phyloP scores from a whole-genome alignment of 2,113 vertebrate genomes.

The Rhinogobius similis region DNA sequence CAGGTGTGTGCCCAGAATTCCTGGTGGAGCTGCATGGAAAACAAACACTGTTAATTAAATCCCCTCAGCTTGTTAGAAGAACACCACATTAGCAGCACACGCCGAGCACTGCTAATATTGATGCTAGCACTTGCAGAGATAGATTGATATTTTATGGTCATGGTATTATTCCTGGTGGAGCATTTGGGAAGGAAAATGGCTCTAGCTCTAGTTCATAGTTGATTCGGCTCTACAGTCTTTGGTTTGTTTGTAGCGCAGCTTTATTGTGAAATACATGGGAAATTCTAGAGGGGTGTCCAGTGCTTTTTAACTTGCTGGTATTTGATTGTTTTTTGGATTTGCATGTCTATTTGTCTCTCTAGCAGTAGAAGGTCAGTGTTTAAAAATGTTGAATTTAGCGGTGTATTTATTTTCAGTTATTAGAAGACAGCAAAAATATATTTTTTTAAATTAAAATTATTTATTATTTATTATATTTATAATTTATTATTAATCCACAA shows the following conservation, averaged over 20 bases:
- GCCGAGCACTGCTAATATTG: slow-evolving; percentile 39
- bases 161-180: slow-evolving; percentile 47
- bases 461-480: too few species aligned
- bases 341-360: background rate
- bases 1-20: slow-evolving; percentile 73
- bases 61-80: slow-evolving; percentile 75
- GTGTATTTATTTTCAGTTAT: too few species aligned
- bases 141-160: slow-evolving; percentile 42
- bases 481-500: too few species aligned
- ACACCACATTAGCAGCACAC: slow-evolving; percentile 51
- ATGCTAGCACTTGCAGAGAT: slow-evolving; percentile 37
- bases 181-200: slow-evolving; percentile 31
- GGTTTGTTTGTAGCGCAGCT: slow-evolving; percentile 27
- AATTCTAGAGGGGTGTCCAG: too few species aligned
- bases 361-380: background rate
- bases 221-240: slow-evolving; percentile 18
- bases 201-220: slow-evolving; percentile 33
- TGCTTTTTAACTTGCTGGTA: background rate
- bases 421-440: too few species aligned
- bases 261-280: slow-evolving; percentile 35
- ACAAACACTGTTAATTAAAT: slow-evolving; percentile 83
- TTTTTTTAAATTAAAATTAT: too few species aligned
- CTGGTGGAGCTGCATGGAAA: slow-evolving; percentile 70
- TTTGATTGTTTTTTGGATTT: background rate
- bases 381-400: background rate